Conservation (phyloP, 2,797 vertebrate species). For the Pempheris klunzingeri region DNA sequence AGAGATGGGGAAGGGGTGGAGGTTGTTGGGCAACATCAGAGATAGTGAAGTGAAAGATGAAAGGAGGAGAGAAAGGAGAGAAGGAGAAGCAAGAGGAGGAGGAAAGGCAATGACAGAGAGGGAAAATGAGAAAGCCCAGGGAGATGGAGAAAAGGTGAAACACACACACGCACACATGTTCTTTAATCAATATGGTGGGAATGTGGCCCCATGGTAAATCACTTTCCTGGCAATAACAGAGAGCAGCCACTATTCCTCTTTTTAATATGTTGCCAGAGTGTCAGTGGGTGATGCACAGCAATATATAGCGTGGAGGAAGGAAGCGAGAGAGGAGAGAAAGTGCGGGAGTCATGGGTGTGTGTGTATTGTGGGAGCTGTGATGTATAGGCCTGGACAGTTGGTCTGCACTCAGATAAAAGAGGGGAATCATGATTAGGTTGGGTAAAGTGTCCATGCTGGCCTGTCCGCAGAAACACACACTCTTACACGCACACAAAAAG, state of each 20-base stretch:
- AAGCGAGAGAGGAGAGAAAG: slow-evolving; percentile 31
- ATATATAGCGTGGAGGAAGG: slow-evolving; percentile 57
- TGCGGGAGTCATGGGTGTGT: slow-evolving; percentile 15
- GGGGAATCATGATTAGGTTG: slow-evolving; percentile 72
- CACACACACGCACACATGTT: slow-evolving; percentile 55
- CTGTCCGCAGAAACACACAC: slow-evolving; percentile 27
- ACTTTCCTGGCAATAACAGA: slow-evolving; percentile 79
- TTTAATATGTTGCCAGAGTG: slow-evolving; percentile 78
- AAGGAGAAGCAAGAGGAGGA: slow-evolving; percentile 41
- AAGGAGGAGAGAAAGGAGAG: slow-evolving; percentile 49
- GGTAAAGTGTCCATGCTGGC: slow-evolving; percentile 46
- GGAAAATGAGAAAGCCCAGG: slow-evolving; percentile 65
- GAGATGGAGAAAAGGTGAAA: slow-evolving; percentile 64
- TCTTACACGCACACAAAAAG: slow-evolving; percentile 37
- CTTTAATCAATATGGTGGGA: slow-evolving; percentile 80
- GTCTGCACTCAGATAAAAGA: slow-evolving; percentile 67
- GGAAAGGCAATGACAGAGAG: slow-evolving; percentile 38
- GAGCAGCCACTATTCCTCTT: slow-evolving; percentile 74
- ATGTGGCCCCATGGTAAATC: slow-evolving; percentile 78
- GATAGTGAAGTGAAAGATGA: slow-evolving; percentile 68
- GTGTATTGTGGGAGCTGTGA: slow-evolving; percentile 45
- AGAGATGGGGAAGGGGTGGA: slow-evolving; percentile 22
- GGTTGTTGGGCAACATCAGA: slow-evolving; percentile 68
- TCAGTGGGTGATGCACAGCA: slow-evolving; percentile 65
- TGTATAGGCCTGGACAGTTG: slow-evolving; percentile 66